Evolutionary conservation across 2,797 vertebrate species (phyloP).

Genomic region (Smutsia temminckii): DNA sequence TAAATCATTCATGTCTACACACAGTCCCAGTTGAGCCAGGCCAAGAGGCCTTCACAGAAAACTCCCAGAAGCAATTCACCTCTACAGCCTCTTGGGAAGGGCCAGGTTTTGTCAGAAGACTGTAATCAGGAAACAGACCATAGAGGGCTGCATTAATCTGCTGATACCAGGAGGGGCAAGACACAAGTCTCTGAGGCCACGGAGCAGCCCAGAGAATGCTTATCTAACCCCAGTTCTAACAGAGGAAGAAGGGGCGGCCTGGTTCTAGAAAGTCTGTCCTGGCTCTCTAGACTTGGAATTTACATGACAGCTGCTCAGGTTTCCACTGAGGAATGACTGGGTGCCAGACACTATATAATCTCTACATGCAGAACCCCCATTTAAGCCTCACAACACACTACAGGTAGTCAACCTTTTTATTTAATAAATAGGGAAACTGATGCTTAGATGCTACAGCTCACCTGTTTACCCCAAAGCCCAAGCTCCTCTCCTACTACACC

Average conservation of each 20-base stretch:
- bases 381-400: background rate
- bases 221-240: background rate
- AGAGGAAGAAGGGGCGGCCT: background rate
- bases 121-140: background rate
- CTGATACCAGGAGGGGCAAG: background rate
- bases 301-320: background rate
- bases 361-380: background rate
- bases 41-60: background rate
- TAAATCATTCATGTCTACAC: background rate
- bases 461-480: background rate
- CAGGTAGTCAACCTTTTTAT: background rate
- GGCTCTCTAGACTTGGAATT: background rate
- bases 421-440: background rate
- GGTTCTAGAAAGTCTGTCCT: background rate
- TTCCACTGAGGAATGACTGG: background rate
- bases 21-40: background rate
- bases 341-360: background rate
- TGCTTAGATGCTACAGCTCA: background rate
- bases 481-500: background rate
- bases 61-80: background rate
- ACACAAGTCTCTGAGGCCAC: background rate
- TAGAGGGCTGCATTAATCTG: background rate
- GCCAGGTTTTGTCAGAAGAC: background rate
- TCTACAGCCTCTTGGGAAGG: background rate
- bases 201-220: background rate